Conservation (phyloP, 2,797 vertebrate genomes). For the Clarias laeviceps region DNA sequence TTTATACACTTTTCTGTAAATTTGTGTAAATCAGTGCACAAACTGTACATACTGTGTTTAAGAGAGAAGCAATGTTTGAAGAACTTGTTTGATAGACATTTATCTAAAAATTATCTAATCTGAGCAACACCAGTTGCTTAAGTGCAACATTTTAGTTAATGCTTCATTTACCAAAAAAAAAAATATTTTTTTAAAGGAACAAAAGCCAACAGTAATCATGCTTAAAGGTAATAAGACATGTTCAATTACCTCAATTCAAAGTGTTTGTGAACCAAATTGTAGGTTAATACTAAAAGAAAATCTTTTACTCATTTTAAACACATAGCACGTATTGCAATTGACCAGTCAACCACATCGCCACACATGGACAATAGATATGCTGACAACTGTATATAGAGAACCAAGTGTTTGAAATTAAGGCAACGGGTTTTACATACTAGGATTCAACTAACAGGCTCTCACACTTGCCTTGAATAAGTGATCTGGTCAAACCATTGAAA, state of each 20-base stretch:
- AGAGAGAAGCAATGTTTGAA: neutral
- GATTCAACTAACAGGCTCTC: neutral
- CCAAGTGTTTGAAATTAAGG: neutral
- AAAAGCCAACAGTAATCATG: neutral
- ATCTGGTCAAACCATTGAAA: neutral
- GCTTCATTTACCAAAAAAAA: neutral
- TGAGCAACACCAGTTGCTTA: neutral
- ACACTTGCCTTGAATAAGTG: neutral
- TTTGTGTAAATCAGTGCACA: neutral
- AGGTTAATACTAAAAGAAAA: neutral
- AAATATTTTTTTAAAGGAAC: neutral
- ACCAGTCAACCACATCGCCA: neutral
- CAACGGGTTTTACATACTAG: neutral
- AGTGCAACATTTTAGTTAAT: neutral
- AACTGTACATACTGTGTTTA: neutral
- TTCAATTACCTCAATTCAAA: neutral
- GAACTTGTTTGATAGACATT: neutral
- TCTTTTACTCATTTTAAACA: neutral
- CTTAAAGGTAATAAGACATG: neutral
- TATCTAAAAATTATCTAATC: neutral
- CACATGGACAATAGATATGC: neutral
- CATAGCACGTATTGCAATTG: neutral
- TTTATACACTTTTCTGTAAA: neutral
- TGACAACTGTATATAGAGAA: neutral
- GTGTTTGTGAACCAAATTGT: neutral